Conservation (phyloP, 2,888 invertebrate species). For the Orthosia incerta region DNA sequence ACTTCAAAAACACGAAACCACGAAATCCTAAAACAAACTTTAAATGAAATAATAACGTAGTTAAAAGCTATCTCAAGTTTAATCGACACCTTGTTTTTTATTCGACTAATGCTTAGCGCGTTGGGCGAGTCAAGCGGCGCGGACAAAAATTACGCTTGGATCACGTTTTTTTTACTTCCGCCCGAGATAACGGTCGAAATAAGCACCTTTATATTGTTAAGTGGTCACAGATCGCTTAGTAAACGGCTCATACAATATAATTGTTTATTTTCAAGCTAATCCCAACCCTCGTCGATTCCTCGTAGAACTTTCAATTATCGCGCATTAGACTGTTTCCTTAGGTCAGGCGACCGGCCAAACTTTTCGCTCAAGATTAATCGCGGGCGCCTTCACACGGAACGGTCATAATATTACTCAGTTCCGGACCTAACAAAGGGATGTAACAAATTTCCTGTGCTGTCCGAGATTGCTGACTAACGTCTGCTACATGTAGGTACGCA, state of each 20-base stretch:
- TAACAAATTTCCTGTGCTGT: conserved; percentile 79
- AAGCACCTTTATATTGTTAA: conserved; percentile 87
- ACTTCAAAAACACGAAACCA: conserved; percentile 68
- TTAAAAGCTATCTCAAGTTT: conserved; percentile 84
- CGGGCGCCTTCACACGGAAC: conserved; percentile 78
- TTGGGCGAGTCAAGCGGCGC: conserved; percentile 74
- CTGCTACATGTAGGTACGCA: conserved; percentile 71
- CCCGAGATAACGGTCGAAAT: conserved; percentile 86
- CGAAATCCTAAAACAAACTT: conserved; percentile 80
- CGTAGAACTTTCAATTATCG: conserved; percentile 83
- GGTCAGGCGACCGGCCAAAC: conserved; percentile 74
- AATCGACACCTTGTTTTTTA: conserved; percentile 88
- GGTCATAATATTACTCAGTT: conserved; percentile 82
- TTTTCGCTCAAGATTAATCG: conserved; percentile 81
- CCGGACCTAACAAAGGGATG: conserved; percentile 83
- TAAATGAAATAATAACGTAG: conserved; percentile 83
- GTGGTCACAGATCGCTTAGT: conserved; percentile 82
- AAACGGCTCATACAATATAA: conserved; percentile 77
- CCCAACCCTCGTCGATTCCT: conserved; percentile 69
- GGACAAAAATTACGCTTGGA: conserved; percentile 85
- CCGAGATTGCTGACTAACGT: conserved; percentile 81
- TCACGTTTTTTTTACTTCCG: conserved; percentile 87
- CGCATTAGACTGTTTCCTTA: conserved; percentile 84
- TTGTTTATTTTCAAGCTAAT: conserved; percentile 74
- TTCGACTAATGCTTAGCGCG: conserved; percentile 82